phyloP scores from a whole-genome alignment of 2,888 invertebrate genomes.

The Drosophila helvetica region DNA sequence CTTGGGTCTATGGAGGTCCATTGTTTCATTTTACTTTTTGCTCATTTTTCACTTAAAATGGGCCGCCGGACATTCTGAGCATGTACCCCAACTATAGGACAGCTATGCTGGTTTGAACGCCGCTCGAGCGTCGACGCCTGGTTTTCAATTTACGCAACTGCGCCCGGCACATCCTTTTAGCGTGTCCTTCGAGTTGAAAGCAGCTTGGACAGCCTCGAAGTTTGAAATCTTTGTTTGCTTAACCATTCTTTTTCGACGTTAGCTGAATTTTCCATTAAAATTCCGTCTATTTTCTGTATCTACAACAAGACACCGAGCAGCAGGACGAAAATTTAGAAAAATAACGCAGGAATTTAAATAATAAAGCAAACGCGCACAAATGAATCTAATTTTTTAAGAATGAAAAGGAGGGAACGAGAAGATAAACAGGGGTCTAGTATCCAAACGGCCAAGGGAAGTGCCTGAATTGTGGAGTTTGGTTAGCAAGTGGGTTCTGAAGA shows the following conservation, averaged over 20 bases:
- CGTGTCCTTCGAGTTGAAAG: constrained; percentile 71
- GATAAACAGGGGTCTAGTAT: constrained; percentile 15
- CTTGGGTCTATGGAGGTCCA: constrained; percentile 54
- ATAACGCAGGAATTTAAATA: constrained; percentile 79
- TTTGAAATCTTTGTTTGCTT: constrained; percentile 70
- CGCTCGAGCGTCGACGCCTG: constrained; percentile 37
- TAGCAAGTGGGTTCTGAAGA: constrained; percentile 12
- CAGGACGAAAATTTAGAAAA: constrained; percentile 72
- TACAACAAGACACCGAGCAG: constrained; percentile 32
- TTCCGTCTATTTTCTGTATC: constrained; percentile 71
- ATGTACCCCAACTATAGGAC: constrained; percentile 56
- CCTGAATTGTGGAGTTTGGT: constrained; percentile 16
- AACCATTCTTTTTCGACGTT: constrained; percentile 67
- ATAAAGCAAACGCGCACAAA: constrained; percentile 80
- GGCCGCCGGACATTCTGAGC: constrained; percentile 76
- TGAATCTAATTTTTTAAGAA: constrained; percentile 81
- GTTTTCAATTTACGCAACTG: constrained; percentile 75
- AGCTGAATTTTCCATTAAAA: constrained; percentile 82
- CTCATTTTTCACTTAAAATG: constrained; percentile 78
- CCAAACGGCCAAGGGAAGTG: constrained; percentile 43
- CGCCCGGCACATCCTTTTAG: constrained; percentile 70
- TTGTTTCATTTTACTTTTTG: constrained; percentile 82
- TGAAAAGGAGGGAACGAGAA: constrained; percentile 35
- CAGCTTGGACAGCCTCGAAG: constrained; percentile 65
- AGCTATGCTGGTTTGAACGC: constrained; percentile 21